These are phyloP conservation scores for Charina bottae DNA, from an alignment of 2,113 vertebrate genomes.

Conservation along the genomic window DNA sequence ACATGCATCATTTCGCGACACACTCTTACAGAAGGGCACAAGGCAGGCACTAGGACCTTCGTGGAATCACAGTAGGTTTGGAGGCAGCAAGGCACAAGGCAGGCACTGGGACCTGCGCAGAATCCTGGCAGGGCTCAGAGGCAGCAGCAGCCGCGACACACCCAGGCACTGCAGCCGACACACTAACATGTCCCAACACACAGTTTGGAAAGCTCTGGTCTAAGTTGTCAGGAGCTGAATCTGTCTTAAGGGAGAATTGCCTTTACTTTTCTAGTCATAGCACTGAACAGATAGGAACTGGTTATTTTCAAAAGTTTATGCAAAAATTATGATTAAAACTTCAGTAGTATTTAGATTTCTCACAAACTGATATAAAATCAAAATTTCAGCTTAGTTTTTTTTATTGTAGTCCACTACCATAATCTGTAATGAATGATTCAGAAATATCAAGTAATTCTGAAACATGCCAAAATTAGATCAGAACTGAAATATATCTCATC, in stretches of 20 bases:
- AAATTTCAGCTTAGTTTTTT: background rate
- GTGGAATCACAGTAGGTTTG: too few species aligned
- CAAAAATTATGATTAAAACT: background rate
- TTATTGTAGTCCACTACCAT: background rate
- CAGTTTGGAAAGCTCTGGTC: too few species aligned
- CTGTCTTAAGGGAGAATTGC: background rate
- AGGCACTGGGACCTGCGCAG: too few species aligned
- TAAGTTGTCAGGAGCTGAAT: background rate
- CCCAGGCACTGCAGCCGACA: too few species aligned
- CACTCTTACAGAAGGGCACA: too few species aligned
- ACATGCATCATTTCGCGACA: too few species aligned
- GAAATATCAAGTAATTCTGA: background rate
- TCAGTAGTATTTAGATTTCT: constrained; percentile 5
- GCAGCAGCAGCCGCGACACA: too few species aligned
- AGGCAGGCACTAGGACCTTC: too few species aligned
- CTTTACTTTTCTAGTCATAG: background rate
- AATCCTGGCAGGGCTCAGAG: too few species aligned
- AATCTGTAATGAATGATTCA: background rate
- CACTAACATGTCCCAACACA: too few species aligned
- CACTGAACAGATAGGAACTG: constrained; percentile 1
- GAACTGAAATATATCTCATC: background rate
- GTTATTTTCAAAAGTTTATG: background rate
- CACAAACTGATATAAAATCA: background rate
- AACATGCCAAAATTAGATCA: background rate
- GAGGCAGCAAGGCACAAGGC: too few species aligned